A percentile compares a stretch with the other conserved stretches of the same genome.
These are phyloP conservation scores for Circaetus gallicus DNA, from an alignment of 2,113 vertebrate genomes.

Conservation along the genomic window DNA sequence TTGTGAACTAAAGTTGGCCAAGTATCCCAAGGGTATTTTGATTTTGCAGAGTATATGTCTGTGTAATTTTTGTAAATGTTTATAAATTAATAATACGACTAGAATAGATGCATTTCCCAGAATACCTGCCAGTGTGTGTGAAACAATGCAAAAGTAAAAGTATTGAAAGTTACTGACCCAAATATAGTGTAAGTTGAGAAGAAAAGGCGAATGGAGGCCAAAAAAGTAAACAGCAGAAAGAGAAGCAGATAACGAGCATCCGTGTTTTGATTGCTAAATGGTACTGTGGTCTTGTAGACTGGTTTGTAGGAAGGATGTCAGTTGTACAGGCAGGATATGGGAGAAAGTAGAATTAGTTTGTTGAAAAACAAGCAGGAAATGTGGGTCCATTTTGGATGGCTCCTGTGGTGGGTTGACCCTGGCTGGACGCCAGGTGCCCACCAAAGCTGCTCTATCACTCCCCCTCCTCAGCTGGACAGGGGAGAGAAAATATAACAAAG, in stretches of 20 bases:
- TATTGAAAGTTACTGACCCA: neutral
- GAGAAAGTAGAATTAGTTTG: neutral
- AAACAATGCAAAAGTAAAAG: neutral
- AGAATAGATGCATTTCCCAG: neutral
- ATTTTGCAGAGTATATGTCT: neutral
- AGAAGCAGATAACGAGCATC: neutral
- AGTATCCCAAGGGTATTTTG: neutral
- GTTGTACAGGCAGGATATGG: neutral
- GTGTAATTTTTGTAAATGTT: neutral
- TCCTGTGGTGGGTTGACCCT: neutral
- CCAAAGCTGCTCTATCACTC: too few species aligned
- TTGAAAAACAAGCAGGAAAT: slow-evolving; percentile 15
- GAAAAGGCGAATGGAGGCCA: neutral
- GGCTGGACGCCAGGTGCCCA: too few species aligned
- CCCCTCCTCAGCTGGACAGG: too few species aligned
- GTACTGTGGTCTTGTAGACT: neutral
- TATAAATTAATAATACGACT: neutral
- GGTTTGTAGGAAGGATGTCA: neutral
- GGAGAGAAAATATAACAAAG: too few species aligned
- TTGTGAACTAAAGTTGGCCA: neutral
- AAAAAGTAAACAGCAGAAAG: neutral
- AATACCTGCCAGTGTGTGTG: neutral
- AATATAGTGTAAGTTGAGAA: neutral
- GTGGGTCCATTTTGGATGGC: neutral
- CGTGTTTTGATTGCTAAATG: neutral